Conservation (phyloP, 2,113 vertebrate genomes). For the Actenoides hombroni region DNA sequence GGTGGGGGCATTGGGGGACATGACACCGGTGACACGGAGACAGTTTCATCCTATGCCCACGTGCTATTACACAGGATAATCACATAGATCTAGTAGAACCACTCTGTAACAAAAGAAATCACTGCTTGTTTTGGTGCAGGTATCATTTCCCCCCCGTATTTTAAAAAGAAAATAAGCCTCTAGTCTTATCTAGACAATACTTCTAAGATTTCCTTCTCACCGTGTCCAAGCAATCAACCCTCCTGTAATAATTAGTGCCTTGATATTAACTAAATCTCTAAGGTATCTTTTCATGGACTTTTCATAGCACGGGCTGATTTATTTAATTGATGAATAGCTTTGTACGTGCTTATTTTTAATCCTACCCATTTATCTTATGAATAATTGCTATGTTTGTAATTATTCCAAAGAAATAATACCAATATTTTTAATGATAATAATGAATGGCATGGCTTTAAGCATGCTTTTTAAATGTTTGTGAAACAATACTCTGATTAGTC, state of each 20-base stretch:
- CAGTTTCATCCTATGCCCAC: neutral
- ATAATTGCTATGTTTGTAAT: constrained; percentile 48
- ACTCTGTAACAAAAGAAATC: neutral
- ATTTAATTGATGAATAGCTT: constrained; percentile 59
- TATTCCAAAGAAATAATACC: constrained; percentile 37
- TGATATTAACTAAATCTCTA: constrained; percentile 44
- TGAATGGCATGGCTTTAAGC: constrained; percentile 3
- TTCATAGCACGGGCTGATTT: constrained; percentile 38
- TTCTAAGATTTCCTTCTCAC: neutral
- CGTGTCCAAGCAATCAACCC: neutral
- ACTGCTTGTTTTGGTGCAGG: neutral
- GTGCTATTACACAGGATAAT: neutral
- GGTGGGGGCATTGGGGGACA: fast-evolving
- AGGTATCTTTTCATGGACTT: constrained; percentile 18
- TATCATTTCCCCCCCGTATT: neutral
- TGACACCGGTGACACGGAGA: fast-evolving
- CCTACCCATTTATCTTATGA: constrained; percentile 50
- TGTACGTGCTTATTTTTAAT: constrained; percentile 62
- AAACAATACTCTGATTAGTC: constrained; percentile 33
- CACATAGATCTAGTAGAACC: neutral
- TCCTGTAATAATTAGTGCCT: constrained; percentile 8
- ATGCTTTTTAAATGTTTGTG: neutral
- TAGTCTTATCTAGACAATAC: neutral
- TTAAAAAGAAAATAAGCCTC: neutral
- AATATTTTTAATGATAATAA: constrained; percentile 53